Conservation (phyloP, 2,113 vertebrate species). For the Hipposideros armiger region DNA sequence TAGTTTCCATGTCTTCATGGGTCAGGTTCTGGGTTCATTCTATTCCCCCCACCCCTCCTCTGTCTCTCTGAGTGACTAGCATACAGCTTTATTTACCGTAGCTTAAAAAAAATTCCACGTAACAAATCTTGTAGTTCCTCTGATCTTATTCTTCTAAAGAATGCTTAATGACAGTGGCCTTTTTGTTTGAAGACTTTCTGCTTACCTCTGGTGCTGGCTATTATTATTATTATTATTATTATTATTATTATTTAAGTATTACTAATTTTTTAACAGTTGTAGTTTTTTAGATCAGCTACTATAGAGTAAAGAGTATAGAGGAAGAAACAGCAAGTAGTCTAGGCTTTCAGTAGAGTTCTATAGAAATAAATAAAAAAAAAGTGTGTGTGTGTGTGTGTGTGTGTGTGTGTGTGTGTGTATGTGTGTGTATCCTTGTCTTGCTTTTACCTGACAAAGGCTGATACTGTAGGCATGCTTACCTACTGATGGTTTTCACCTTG, state of each 20-base stretch:
- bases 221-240: not conserved
- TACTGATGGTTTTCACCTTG: not conserved
- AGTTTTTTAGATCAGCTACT: not conserved
- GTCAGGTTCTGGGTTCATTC: not conserved
- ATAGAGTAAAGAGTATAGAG: not conserved
- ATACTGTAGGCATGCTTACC: not conserved
- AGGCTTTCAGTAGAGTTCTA: not conserved
- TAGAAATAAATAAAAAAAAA: not conserved
- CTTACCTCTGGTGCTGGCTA: not conserved
- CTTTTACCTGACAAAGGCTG: not conserved
- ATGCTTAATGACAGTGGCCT: not conserved
- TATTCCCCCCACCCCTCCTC: not conserved
- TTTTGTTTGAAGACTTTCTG: not conserved
- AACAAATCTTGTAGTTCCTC: not conserved
- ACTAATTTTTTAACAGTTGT: not conserved
- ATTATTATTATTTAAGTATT: not conserved
- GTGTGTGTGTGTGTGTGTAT: not conserved
- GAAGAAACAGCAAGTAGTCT: not conserved
- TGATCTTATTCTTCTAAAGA: not conserved
- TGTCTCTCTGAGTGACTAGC: not conserved
- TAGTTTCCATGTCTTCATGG: not conserved
- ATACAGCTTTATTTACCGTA: not conserved
- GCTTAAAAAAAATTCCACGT: not conserved
- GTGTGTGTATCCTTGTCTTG: not conserved
- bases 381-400: not conserved